Evolutionary conservation across 2,888 invertebrate genomes (phyloP), one percentile per base, ranked within the genome.

Genomic region (Erebia epiphron): DNA sequence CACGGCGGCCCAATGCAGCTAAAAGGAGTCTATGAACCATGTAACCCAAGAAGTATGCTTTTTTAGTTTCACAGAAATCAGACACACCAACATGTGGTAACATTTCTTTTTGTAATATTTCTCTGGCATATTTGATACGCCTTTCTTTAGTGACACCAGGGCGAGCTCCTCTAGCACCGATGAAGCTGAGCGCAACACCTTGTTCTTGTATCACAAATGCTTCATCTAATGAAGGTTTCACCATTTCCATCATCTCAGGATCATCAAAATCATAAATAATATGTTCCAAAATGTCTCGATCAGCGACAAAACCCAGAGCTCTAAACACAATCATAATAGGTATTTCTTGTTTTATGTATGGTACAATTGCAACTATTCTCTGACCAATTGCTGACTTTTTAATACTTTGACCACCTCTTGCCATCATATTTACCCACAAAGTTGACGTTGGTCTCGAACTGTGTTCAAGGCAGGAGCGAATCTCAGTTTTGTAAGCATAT

Each of bases 161-260:
- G 66, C 98, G 95, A 41, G 99, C 99, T 78, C 99, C 99, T 88
- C 99, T 96, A 11, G 99, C 96, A 76, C 99, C 99, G 82, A 99
- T 99, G 82, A 99, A 99, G 91, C 99, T 99, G 18, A 99, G 93
- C 0, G 99, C 99, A 4, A 99, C 99, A 93, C 98, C 99, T 88
- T 99, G 99, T 86, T 99, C 99, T 91, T 99, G 99, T 78, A 99
- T 98, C 0, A 99, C 99, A 90, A 99, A 99, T 58, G 99, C 99
- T 93, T 99, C 99, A 91, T 99, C 99, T 70, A 99, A 92, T 0
- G 99, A 99, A 0, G 99, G 99, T 87, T 99, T 99, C 0, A 99
- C 99, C 99, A 99, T 99, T 95, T 99, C 99, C 99, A 99, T 99
- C 99, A 99, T 99, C 94, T 99, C 99, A 9, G 99, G 99, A 91